These are phyloP conservation scores for Bombylius discolor DNA, from an alignment of 2,888 invertebrate species.

Conservation along the genomic window DNA sequence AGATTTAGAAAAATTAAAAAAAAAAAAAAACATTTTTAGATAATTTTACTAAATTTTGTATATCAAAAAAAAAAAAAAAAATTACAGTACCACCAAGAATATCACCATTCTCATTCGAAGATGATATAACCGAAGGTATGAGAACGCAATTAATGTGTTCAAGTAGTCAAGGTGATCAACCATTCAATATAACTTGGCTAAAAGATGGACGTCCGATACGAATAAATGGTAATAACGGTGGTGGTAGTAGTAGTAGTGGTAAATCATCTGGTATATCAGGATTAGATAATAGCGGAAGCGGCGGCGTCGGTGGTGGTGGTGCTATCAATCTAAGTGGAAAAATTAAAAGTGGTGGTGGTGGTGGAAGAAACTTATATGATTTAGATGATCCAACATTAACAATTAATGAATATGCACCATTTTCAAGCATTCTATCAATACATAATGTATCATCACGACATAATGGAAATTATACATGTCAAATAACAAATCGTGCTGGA, in stretches of 20 bases:
- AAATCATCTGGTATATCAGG: too few species aligned
- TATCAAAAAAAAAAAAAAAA: too few species aligned
- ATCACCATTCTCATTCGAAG: constrained; percentile 68
- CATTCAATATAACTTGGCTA: constrained; percentile 43
- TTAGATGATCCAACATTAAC: constrained; percentile 28
- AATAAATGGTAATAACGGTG: constrained; percentile 12
- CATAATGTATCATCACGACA: constrained; percentile 36
- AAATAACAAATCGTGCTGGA: constrained; percentile 35
- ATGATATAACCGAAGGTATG: constrained; percentile 65
- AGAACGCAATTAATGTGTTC: constrained; percentile 56
- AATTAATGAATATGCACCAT: constrained; percentile 42
- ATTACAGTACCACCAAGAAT: constrained; percentile 66
- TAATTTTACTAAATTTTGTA: too few species aligned
- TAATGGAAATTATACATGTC: constrained; percentile 38
- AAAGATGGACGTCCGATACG: constrained; percentile 36
- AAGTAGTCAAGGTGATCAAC: constrained; percentile 44
- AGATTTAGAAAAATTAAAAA: too few species aligned
- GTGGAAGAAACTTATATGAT: background rate
- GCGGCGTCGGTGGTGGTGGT: background rate
- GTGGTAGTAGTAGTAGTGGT: background rate
- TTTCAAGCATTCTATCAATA: constrained; percentile 39
- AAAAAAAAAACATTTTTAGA: too few species aligned
- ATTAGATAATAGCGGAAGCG: background rate
- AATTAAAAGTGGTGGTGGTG: background rate
- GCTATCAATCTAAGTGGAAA: background rate